phyloP scores from a whole-genome alignment of 2,797 vertebrate genomes.

The Takifugu rubripes region DNA sequence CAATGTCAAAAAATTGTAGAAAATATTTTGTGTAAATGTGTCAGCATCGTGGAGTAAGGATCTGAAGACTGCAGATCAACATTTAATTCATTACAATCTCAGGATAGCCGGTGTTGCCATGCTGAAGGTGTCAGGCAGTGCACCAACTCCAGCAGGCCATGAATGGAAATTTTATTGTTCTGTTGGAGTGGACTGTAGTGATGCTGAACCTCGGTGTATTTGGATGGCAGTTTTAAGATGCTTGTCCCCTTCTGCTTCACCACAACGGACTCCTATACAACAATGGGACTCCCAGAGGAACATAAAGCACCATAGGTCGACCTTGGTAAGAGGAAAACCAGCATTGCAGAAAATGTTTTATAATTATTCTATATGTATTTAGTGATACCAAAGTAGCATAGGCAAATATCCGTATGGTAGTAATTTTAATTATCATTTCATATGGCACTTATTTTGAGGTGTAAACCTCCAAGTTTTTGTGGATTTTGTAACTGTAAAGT shows the following conservation, averaged over 20 bases:
- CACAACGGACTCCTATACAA: slow-evolving; percentile 32
- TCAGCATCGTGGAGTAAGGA: neutral
- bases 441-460: too few relatives aligned
- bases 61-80: too few relatives aligned
- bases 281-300: slow-evolving; percentile 46
- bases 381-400: neutral
- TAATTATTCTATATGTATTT: neutral
- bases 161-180: slow-evolving; percentile 83
- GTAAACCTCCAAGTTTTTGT: too few relatives aligned
- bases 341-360: too few relatives aligned
- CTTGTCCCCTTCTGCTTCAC: slow-evolving; percentile 33
- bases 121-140: slow-evolving; percentile 40
- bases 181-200: slow-evolving; percentile 90
- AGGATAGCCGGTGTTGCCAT: slow-evolving; percentile 37
- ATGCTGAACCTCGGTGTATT: slow-evolving; percentile 87
- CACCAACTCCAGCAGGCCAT: slow-evolving; percentile 68
- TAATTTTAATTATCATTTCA: too few relatives aligned
- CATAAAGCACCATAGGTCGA: slow-evolving; percentile 43
- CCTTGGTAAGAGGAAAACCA: slow-evolving; percentile 61
- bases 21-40: too few relatives aligned
- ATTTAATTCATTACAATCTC: slow-evolving; percentile 5
- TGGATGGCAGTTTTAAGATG: slow-evolving; percentile 83
- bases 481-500: too few relatives aligned
- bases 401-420: too few relatives aligned
- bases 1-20: too few relatives aligned